These are phyloP conservation scores for Catagonus wagneri DNA, from an alignment of 2,113 vertebrate species.

Conservation along the genomic window DNA sequence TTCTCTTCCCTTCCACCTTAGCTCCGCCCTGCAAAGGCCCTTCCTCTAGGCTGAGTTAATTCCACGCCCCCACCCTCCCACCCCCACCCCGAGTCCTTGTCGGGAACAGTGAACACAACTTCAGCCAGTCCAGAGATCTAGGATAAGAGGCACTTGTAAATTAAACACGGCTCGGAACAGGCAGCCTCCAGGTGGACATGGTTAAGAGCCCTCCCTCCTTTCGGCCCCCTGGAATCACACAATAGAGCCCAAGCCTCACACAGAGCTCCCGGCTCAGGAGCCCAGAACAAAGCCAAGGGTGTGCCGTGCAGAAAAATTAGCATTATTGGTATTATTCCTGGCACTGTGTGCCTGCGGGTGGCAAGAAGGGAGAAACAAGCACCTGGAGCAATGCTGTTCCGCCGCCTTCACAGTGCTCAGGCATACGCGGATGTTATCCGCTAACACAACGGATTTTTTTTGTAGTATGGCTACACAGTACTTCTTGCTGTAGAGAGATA, in stretches of 20 bases:
- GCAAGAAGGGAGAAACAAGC: background rate
- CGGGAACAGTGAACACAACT: background rate
- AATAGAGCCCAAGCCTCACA: background rate
- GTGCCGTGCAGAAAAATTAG: background rate
- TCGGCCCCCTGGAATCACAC: background rate
- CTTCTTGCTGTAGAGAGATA: background rate
- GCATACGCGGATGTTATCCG: background rate
- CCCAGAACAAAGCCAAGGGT: background rate
- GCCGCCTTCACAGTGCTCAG: background rate
- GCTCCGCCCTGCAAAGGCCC: conserved; percentile 67
- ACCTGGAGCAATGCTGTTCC: rapidly evolving
- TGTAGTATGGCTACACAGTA: background rate
- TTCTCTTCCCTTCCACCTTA: background rate
- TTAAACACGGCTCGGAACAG: background rate
- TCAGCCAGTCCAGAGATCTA: background rate
- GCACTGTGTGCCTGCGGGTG: background rate
- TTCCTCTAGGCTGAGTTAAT: conserved; percentile 17
- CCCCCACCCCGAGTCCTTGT: background rate
- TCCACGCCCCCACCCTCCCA: background rate
- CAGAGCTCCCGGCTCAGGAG: background rate
- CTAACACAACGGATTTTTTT: background rate
- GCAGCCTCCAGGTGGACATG: background rate
- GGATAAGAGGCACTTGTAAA: background rate
- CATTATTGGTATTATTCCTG: background rate
- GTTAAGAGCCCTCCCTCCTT: background rate